Base-by-base conservation (phyloP, 2,888 invertebrate genomes). In the Megamerina dolium region DNA sequence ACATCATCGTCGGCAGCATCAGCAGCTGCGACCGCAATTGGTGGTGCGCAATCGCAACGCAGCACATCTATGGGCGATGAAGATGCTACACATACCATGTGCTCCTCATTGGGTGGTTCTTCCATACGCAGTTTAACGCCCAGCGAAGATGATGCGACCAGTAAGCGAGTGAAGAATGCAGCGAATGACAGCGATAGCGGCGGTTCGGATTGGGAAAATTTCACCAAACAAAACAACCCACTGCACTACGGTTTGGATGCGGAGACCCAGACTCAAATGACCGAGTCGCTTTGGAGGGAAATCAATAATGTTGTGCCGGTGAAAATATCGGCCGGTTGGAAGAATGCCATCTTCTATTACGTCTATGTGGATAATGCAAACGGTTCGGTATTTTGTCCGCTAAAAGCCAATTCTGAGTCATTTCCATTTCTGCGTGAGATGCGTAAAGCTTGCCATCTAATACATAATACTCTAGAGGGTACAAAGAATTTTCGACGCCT, bases 251-350 rank as follows among this genome's bases (percentile, higher is more conserved):
- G 59, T 4, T 46, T 54, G 26, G 60, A 59, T 37, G 48, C 49
- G 1, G 60, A 61, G 43, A 48, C 51, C 1, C 58, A 57, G 42
- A 53, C 81, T 1, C 85, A 85, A 59, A 78, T 87, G 45, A 77
- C 85, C 20, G 85, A 85, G 57, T 80, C 81, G 18, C 73, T 87
- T 26, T 68, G 87, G 50, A 80, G 80, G 51, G 85, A 87, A 66
- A 81, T 83, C 14, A 65, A 55, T 41, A 70, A 63, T 49, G 68
- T 68, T 27, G 56, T 64, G 34, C 68, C 68, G 0, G 58, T 68
- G 10, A 68, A 70, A 40, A 59, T 70, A 17, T 66, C 67, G 4
- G 59, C 66, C 1, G 68, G 66, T 2, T 65, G 63, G 61, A 61
- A 61, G 32, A 68, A 69, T 21, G 55, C 58, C 1, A 52, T 68